These are phyloP conservation scores for Stenichneumon culpator DNA, from an alignment of 2,888 invertebrate genomes.

Conservation along the genomic window DNA sequence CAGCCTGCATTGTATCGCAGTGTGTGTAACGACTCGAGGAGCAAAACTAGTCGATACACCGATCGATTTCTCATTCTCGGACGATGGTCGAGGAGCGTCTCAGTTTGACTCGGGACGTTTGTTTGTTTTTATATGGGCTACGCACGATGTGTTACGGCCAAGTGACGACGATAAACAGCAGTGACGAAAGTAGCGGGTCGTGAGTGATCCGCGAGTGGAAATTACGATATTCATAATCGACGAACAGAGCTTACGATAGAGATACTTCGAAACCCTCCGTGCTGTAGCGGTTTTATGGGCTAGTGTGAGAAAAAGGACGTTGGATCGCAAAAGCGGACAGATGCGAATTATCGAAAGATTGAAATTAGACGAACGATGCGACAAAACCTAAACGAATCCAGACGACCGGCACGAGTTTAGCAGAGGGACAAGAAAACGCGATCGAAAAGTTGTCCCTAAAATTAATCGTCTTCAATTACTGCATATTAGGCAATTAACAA, in stretches of 20 bases:
- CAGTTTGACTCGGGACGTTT: background rate
- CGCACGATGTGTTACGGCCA: background rate
- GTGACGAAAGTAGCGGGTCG: background rate
- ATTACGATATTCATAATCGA: background rate
- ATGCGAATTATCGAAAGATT: background rate
- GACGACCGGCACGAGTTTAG: background rate
- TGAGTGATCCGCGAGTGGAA: background rate
- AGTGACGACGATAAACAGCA: background rate
- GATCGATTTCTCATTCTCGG: background rate
- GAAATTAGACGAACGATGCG: background rate
- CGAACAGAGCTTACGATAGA: background rate
- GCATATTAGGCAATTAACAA: constrained; percentile 72
- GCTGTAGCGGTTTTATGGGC: background rate
- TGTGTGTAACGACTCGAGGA: background rate
- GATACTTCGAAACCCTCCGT: background rate
- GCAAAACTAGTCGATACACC: background rate
- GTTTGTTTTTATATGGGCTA: background rate
- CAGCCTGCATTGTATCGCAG: background rate
- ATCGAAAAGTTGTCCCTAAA: constrained; percentile 78
- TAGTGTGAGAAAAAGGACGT: background rate
- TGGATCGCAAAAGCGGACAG: background rate
- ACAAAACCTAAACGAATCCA: background rate
- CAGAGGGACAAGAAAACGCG: constrained; percentile 1
- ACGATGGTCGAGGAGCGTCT: background rate
- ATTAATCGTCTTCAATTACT: constrained; percentile 70